phyloP scores from a whole-genome alignment of 2,797 vertebrate species.

The Coluber constrictor region DNA sequence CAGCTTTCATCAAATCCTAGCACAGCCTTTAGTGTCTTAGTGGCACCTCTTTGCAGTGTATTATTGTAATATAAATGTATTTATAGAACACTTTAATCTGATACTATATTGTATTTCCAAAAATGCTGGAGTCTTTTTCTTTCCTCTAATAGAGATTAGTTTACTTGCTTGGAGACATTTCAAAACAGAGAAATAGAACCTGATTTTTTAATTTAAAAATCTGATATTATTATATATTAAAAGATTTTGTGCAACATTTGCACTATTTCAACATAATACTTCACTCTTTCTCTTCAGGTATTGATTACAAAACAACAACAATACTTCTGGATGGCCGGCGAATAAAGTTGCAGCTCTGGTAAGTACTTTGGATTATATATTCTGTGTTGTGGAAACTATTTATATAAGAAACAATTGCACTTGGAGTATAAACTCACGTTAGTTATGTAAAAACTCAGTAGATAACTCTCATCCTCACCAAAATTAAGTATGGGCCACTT shows the following conservation, averaged over 20 bases:
- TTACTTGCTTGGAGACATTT: not conserved
- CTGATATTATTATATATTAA: not conserved
- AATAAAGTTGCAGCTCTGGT: conserved; percentile 88
- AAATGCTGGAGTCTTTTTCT: not conserved
- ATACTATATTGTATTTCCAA: not conserved
- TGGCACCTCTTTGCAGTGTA: not conserved
- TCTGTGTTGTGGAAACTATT: not conserved
- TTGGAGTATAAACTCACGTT: not conserved
- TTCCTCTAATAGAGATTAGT: not conserved
- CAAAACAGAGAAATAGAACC: not conserved
- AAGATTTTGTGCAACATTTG: not conserved
- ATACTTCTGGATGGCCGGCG: conserved; percentile 84
- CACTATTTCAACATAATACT: not conserved
- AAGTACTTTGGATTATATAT: conserved; percentile 9
- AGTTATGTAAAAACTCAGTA: not conserved
- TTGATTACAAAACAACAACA: conserved; percentile 86
- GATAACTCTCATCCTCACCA: not conserved
- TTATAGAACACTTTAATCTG: not conserved
- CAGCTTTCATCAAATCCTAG: not conserved
- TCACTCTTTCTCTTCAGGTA: conserved; percentile 66
- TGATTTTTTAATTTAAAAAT: not conserved
- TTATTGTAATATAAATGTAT: conserved; percentile 1
- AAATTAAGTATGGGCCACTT: not conserved
- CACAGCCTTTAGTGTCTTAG: not conserved
- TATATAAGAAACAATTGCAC: not conserved